Evolutionary conservation across 1,140 invertebrate species (phyloP).

Genomic region (Drosophila asahinai): DNA sequence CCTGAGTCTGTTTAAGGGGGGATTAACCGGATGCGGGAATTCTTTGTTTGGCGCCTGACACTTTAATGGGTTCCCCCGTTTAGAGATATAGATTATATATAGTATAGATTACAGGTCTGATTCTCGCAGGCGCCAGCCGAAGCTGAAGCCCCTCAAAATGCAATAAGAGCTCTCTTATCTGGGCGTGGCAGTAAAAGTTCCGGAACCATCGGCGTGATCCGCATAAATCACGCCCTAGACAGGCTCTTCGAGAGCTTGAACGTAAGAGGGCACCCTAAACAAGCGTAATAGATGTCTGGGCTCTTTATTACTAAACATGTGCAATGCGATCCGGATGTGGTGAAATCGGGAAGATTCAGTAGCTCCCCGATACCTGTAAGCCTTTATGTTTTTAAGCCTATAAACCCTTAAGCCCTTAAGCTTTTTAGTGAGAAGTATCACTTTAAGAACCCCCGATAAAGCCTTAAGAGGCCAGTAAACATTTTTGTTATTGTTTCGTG

Average conservation of each 20-base stretch:
- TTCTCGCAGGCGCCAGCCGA: conserved; percentile 18
- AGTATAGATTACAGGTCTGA: conserved; percentile 57
- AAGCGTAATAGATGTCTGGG: conserved; percentile 9
- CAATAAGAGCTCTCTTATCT: conserved; percentile 10
- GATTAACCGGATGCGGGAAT: conserved; percentile 21
- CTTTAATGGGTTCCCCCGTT: conserved; percentile 27
- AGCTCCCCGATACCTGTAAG: background rate
- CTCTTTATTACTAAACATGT: background rate
- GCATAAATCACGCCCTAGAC: conserved; percentile 16
- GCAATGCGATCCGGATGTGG: background rate
- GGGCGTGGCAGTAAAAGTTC: conserved; percentile 25
- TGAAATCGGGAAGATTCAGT: conserved; percentile 7
- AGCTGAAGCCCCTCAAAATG: conserved; percentile 19
- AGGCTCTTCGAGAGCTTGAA: background rate
- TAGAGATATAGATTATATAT: conserved; percentile 63
- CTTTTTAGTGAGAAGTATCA: background rate
- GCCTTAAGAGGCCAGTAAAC: background rate
- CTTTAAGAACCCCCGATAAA: background rate
- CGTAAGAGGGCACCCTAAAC: background rate
- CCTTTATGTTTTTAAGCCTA: background rate
- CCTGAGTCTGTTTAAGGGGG: conserved; percentile 10
- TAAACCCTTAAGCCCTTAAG: background rate
- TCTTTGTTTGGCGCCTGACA: conserved; percentile 38
- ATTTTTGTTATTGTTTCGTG: conserved; percentile 11
- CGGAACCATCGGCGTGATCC: conserved; percentile 50